Evolutionary conservation across 2,888 invertebrate species (phyloP).

Genomic region (Notodromas monacha): DNA sequence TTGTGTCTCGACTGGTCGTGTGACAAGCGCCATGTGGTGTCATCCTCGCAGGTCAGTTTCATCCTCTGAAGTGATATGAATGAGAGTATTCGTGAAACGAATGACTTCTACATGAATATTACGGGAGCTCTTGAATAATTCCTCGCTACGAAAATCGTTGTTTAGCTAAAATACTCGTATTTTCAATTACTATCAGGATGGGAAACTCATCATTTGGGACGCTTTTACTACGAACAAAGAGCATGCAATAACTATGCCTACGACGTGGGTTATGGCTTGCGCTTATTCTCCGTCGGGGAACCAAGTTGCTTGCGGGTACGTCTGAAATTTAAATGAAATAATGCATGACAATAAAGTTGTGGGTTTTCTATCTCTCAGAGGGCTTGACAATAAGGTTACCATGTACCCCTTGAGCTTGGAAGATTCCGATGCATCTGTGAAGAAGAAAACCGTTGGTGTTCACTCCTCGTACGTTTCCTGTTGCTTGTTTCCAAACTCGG

Average conservation of each 20-base stretch:
- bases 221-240: conserved; percentile 90
- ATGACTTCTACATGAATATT: too few species aligned
- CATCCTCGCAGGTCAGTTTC: conserved; percentile 68
- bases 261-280: conserved; percentile 91
- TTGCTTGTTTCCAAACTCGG: conserved; percentile 87
- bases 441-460: conserved; percentile 74
- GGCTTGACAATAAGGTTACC: conserved; percentile 94
- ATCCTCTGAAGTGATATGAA: too few species aligned
- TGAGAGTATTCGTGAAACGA: too few species aligned
- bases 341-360: too few species aligned
- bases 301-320: conserved; percentile 72
- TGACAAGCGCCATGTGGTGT: conserved; percentile 80
- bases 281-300: conserved; percentile 78
- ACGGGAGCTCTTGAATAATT: too few species aligned
- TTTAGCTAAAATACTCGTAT: too few species aligned
- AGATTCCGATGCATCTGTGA: conserved; percentile 53
- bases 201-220: conserved; percentile 93
- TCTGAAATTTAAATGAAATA: background rate
- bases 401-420: conserved; percentile 76
- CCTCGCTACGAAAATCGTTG: too few species aligned
- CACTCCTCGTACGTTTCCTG: conserved; percentile 84
- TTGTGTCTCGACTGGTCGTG: conserved; percentile 88
- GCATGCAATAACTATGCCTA: conserved; percentile 78
- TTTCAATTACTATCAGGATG: too few species aligned
- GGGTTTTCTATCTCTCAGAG: conserved; percentile 25